phyloP scores from a whole-genome alignment of 1,140 invertebrate species.

The Listronotus oregonensis region DNA sequence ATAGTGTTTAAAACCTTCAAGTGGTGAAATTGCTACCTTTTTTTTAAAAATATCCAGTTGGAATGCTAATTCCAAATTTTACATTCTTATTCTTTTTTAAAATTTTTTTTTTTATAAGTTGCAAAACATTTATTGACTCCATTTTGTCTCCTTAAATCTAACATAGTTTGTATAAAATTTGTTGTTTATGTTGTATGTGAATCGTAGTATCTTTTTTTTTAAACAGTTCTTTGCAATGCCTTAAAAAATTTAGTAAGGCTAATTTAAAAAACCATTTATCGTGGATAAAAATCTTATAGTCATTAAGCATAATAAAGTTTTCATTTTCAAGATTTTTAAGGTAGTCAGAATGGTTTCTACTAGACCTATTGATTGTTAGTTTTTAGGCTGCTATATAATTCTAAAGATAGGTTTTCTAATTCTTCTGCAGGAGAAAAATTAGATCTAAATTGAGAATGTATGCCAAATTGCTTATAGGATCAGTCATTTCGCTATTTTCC shows the following conservation, averaged over 20 bases:
- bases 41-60: conserved; percentile 1
- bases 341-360: background rate
- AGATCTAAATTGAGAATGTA: background rate
- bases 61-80: background rate
- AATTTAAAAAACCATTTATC: conserved; percentile 14
- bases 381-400: background rate
- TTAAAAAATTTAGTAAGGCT: conserved; percentile 9
- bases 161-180: background rate
- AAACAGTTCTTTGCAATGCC: conserved; percentile 1
- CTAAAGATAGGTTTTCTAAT: background rate
- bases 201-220: background rate
- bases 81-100: conserved; percentile 2
- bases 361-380: background rate
- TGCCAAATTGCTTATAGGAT: background rate
- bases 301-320: background rate
- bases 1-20: conserved; percentile 27
- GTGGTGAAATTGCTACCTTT: conserved; percentile 18
- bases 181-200: background rate
- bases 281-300: background rate
- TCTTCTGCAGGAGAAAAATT: background rate
- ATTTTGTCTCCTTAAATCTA: background rate
- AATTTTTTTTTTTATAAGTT: conserved; percentile 2
- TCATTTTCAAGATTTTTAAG: background rate
- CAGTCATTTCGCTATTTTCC: background rate
- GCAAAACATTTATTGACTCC: conserved; percentile 13